Evolutionary conservation across 1,140 invertebrate species (phyloP).

Genomic region (Oedothorax gibbosus): DNA sequence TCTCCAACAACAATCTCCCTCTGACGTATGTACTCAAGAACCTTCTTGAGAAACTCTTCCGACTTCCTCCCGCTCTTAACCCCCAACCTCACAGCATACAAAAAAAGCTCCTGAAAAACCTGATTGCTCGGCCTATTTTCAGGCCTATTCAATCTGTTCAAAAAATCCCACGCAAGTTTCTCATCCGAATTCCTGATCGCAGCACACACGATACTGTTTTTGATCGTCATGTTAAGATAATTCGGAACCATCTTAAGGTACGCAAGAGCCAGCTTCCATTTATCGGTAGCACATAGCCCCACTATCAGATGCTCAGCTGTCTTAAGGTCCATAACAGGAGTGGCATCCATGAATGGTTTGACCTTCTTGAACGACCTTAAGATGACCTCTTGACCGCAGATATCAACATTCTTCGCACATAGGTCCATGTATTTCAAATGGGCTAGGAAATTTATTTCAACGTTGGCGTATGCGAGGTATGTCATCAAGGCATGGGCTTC

Average conservation of each 20-base stretch:
- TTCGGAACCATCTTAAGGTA: conserved; percentile 14
- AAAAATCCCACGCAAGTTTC: conserved; percentile 25
- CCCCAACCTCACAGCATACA: conserved; percentile 1
- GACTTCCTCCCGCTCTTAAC: not conserved
- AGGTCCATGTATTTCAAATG: conserved; percentile 33
- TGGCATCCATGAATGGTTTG: not conserved
- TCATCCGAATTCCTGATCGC: conserved; percentile 22
- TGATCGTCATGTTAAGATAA: not conserved
- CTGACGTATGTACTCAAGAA: conserved; percentile 9
- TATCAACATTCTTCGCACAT: conserved; percentile 27
- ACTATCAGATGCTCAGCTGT: not conserved
- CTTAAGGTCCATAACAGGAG: conserved; percentile 19
- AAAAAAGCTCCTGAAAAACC: conserved; percentile 10
- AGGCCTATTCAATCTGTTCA: conserved; percentile 8
- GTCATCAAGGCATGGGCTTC: conserved; percentile 29
- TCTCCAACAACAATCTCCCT: not conserved
- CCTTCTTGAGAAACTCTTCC: conserved; percentile 12
- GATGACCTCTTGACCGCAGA: conserved; percentile 15
- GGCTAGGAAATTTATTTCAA: conserved; percentile 12
- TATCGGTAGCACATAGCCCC: conserved; percentile 3
- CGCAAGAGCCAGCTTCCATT: not conserved
- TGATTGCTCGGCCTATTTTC: not conserved
- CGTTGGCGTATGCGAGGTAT: conserved; percentile 5
- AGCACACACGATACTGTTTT: not conserved
- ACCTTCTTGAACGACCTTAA: conserved; percentile 20